Evolutionary conservation across 2,113 vertebrate genomes (phyloP).

Genomic region (Nothocercus julius): DNA sequence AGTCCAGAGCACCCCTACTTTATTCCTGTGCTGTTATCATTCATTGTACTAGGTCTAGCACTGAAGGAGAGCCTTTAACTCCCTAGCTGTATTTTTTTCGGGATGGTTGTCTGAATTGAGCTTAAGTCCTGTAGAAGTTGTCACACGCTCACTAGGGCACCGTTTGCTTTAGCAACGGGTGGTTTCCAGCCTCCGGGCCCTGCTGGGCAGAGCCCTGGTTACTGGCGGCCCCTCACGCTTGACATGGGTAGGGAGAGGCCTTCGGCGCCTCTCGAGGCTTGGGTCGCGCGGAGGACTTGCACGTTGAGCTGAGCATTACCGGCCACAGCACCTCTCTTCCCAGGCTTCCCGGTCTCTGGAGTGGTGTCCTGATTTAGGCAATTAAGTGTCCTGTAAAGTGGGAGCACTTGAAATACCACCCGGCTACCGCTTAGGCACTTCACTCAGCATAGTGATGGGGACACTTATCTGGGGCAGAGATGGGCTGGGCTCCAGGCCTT

Average conservation of each 20-base stretch:
- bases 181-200: not conserved
- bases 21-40: not conserved
- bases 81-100: not conserved
- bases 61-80: not conserved
- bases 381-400: constrained; percentile 35
- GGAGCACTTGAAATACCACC: constrained; percentile 53
- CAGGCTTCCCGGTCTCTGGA: not conserved
- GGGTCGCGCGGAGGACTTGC: not conserved
- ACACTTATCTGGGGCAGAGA: not conserved
- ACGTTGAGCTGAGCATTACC: not conserved
- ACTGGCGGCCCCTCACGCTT: not conserved
- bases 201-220: not conserved
- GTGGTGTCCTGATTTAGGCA: not conserved
- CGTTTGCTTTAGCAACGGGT: not conserved
- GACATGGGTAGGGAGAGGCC: not conserved
- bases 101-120: not conserved
- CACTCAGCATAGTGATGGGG: constrained; percentile 36
- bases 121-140: not conserved
- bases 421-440: not conserved
- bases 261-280: not conserved
- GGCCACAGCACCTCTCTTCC: not conserved
- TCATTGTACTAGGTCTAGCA: not conserved
- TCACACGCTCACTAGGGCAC: not conserved
- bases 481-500: constrained; percentile 57
- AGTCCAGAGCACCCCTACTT: not conserved